phyloP scores from a whole-genome alignment of 1,140 invertebrate genomes.

The Zaprionus tsacasi region DNA sequence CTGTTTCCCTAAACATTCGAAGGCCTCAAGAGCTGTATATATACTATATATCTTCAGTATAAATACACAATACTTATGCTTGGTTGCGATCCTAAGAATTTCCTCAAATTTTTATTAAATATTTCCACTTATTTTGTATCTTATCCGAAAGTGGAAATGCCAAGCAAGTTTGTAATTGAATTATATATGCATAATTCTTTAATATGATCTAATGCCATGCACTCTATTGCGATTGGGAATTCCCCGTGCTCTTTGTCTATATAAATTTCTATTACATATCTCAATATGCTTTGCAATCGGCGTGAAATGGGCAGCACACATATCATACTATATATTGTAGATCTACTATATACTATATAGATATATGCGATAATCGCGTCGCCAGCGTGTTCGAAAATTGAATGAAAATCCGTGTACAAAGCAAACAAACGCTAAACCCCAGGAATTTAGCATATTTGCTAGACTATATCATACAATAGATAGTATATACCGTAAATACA shows the following conservation, averaged over 20 bases:
- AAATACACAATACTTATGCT: not conserved
- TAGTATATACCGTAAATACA: constrained; percentile 35
- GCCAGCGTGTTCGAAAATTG: constrained; percentile 61
- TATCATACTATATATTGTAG: not conserved
- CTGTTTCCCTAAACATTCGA: constrained; percentile 41
- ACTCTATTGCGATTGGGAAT: constrained; percentile 1
- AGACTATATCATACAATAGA: constrained; percentile 28
- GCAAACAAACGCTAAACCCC: constrained; percentile 47
- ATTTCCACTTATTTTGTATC: not conserved
- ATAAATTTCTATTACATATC: constrained; percentile 21
- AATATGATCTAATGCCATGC: not conserved
- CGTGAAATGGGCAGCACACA: constrained; percentile 34
- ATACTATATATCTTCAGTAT: not conserved
- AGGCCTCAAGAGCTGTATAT: constrained; percentile 15
- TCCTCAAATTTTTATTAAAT: not conserved
- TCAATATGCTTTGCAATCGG: constrained; percentile 37
- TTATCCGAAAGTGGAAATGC: constrained; percentile 4
- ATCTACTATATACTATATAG: constrained; percentile 2
- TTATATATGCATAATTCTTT: not conserved
- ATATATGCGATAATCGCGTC: constrained; percentile 22
- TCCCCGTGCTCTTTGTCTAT: not conserved
- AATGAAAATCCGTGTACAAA: constrained; percentile 67
- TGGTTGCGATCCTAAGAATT: not conserved
- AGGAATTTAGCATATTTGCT: constrained; percentile 78
- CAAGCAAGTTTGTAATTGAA: not conserved